phyloP scores from a whole-genome alignment of 2,113 vertebrate species.

The Silurus asotus region DNA sequence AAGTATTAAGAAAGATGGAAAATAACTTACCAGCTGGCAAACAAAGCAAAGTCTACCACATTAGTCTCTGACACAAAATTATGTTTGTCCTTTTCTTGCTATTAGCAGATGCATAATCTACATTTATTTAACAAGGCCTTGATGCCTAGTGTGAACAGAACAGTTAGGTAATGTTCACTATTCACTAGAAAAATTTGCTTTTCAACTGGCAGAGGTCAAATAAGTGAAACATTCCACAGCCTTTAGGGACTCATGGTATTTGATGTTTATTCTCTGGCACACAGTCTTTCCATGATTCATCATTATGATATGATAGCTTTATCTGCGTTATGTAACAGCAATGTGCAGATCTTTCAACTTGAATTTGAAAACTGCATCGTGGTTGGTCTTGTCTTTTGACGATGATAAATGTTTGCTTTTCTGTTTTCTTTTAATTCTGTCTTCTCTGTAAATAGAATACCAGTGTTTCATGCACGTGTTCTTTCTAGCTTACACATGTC shows the following conservation, averaged over 20 bases:
- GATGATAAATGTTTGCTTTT: constrained; percentile 28
- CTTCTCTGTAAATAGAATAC: constrained; percentile 3
- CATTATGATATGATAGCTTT: constrained; percentile 28
- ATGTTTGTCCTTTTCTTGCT: neutral
- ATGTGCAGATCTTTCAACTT: constrained; percentile 18
- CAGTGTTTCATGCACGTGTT: constrained; percentile 9
- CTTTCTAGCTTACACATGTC: constrained; percentile 27
- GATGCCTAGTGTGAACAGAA: neutral
- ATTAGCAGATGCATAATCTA: too few relatives aligned
- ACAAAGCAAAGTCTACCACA: neutral
- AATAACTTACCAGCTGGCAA: neutral
- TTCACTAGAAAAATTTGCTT: neutral
- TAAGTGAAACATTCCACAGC: constrained; percentile 13
- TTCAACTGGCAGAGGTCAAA: constrained; percentile 13
- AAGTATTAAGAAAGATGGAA: constrained; percentile 1
- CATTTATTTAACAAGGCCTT: neutral
- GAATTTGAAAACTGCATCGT: constrained; percentile 6
- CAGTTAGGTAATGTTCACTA: neutral
- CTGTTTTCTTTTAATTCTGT: neutral
- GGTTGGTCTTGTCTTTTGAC: constrained; percentile 22
- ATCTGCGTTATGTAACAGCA: neutral
- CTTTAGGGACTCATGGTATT: constrained; percentile 15
- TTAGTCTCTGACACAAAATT: neutral
- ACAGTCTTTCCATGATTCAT: constrained; percentile 39
- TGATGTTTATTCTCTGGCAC: constrained; percentile 39